Evolutionary conservation across 2,113 vertebrate genomes (phyloP).

Genomic region (Upupa epops): DNA sequence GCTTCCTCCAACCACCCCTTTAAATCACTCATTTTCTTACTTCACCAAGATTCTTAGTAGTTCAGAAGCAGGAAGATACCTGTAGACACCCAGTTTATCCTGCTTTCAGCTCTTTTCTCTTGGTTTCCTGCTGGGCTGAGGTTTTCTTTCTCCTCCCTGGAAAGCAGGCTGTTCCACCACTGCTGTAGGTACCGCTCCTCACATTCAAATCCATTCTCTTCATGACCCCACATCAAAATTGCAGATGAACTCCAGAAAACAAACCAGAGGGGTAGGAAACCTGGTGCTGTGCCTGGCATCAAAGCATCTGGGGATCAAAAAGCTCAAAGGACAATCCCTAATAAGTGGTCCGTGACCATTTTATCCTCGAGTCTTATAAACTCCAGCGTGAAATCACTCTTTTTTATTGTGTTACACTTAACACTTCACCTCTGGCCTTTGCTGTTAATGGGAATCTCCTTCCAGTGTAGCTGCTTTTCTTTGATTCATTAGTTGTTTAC

Average conservation of each 20-base stretch:
- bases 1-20: neutral
- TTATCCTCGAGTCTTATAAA: conserved; percentile 10
- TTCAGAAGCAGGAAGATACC: neutral
- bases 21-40: neutral
- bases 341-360: conserved; percentile 12
- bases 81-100: neutral
- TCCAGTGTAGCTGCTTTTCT: conserved; percentile 51
- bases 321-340: conserved; percentile 19
- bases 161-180: neutral
- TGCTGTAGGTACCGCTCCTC: neutral
- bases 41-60: neutral
- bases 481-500: conserved; percentile 78
- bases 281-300: neutral
- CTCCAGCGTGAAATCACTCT: neutral
- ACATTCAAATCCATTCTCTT: neutral
- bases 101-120: neutral
- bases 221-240: neutral
- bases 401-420: conserved; percentile 24
- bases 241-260: neutral
- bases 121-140: neutral
- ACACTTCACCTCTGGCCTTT: conserved; percentile 30
- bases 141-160: neutral
- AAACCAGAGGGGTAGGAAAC: neutral
- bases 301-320: conserved; percentile 46
- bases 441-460: conserved; percentile 50